Evolutionary conservation across 2,888 invertebrate genomes (phyloP), one percentile per base, ranked within the genome.

Genomic region (Thecophora atra): DNA sequence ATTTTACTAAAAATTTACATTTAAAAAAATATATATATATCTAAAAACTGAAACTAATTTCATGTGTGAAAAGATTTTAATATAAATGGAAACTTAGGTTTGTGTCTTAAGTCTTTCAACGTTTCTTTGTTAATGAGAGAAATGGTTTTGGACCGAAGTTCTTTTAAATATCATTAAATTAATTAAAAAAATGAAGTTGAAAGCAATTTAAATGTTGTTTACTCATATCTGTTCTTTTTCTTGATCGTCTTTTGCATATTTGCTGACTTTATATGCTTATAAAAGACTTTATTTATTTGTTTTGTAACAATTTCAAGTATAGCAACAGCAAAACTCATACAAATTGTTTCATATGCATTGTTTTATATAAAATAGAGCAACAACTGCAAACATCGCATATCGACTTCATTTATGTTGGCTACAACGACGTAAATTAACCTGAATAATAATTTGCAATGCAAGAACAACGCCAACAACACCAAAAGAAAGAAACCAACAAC

Each of bases 21-120:
- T n/a, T n/a, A n/a, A n/a, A n/a, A n/a, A n/a, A n/a, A n/a, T n/a
- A n/a, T n/a, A n/a, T n/a, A n/a, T n/a, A n/a, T n/a, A n/a, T n/a
- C n/a, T n/a, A 54, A 54, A 54, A 17, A 11, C n/a, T 54, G n/a
- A 24, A 24, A 54, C n/a, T 21, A 17, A 19, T 52, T 54, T 54
- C 54, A 19, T 54, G 2, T 24, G 11, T 21, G 54, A 3, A 11
- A 28, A 24, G 28, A 28, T n/a, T 26, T 60, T 21, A 52, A 28
- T n/a, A n/a, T n/a, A n/a, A n/a, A n/a, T n/a, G n/a, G n/a, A n/a
- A n/a, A n/a, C n/a, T 42, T 28, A 52, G 66, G 71, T 72, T 74
- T 62, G 58, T 63, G 28, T 54, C 72, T 76, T 70, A 63, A 74
- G 76, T 75, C 69, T 73, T 67, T 73, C 21, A 73, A 44, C 54